Conservation (phyloP, 2,797 vertebrate genomes). For the Notoglanidium macrostoma region DNA sequence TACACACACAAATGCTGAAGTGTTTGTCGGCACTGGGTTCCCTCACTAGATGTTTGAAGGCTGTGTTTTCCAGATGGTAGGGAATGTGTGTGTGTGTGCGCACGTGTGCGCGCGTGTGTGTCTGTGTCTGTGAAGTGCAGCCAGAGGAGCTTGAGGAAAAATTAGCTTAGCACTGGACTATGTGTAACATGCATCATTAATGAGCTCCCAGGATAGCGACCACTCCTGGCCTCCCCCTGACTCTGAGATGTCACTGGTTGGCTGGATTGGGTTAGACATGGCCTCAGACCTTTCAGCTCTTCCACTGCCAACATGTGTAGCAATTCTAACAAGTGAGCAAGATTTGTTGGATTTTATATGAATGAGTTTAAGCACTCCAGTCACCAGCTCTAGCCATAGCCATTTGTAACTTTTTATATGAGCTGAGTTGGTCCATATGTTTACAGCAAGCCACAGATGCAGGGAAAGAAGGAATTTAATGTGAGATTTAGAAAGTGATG, state of each 20-base stretch:
- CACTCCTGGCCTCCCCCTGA: conserved; percentile 46
- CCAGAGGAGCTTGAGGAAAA: conserved; percentile 44
- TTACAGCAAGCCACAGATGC: not conserved
- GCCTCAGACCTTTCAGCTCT: conserved; percentile 22
- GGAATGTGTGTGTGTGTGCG: conserved; percentile 32
- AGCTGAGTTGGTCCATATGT: not conserved
- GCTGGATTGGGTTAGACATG: conserved; percentile 19
- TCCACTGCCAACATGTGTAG: conserved; percentile 3
- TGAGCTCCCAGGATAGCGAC: conserved; percentile 65
- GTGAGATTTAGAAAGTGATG: not conserved
- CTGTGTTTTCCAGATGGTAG: conserved; percentile 44
- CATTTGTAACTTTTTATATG: not conserved
- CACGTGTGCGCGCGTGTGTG: conserved; percentile 36
- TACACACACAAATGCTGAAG: conserved; percentile 22
- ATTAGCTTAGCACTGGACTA: conserved; percentile 46
- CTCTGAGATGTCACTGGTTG: conserved; percentile 38
- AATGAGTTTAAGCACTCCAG: not conserved
- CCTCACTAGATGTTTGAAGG: conserved; percentile 1
- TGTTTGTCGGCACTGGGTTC: conserved; percentile 21
- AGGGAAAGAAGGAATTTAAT: not conserved
- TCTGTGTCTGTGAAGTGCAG: conserved; percentile 14
- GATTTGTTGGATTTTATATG: not conserved
- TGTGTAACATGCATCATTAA: conserved; percentile 68
- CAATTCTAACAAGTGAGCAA: not conserved
- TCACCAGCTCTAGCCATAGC: not conserved